These are phyloP conservation scores for Aphelinus atriplicis DNA, from an alignment of 1,140 invertebrate species.

Conservation along the genomic window DNA sequence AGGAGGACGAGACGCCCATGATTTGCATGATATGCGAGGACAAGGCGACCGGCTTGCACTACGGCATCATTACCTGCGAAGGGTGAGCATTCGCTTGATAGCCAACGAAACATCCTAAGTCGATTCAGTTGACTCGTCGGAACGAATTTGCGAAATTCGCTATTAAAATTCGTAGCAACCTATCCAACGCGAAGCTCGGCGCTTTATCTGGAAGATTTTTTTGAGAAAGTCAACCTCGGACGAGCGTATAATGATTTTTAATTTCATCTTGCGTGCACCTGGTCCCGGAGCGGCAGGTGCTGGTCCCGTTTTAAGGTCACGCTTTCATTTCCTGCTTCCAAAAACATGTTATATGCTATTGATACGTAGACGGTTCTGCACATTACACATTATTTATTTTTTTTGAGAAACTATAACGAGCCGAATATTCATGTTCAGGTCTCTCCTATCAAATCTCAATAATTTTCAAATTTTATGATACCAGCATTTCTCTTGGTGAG, in stretches of 20 bases:
- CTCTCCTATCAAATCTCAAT: too few species aligned
- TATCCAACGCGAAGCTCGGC: too few species aligned
- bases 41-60: slow-evolving; percentile 96
- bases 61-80: slow-evolving; percentile 97
- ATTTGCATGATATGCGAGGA: slow-evolving; percentile 99
- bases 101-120: not conserved
- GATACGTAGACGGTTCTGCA: too few species aligned
- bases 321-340: slow-evolving; percentile 10
- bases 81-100: slow-evolving; percentile 70
- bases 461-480: too few species aligned
- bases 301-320: slow-evolving; percentile 26
- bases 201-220: slow-evolving; percentile 11
- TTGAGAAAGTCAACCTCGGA: not conserved
- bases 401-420: too few species aligned
- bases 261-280: slow-evolving; percentile 27
- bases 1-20: slow-evolving; percentile 93
- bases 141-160: not conserved
- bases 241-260: not conserved
- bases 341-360: too few species aligned
- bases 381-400: too few species aligned
- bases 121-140: not conserved
- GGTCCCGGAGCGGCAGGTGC: slow-evolving; percentile 10
- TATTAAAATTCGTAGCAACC: too few species aligned
- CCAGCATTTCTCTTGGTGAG: too few species aligned
- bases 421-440: too few species aligned